phyloP scores from a whole-genome alignment of 1,140 invertebrate genomes.

The Nephila pilipes region DNA sequence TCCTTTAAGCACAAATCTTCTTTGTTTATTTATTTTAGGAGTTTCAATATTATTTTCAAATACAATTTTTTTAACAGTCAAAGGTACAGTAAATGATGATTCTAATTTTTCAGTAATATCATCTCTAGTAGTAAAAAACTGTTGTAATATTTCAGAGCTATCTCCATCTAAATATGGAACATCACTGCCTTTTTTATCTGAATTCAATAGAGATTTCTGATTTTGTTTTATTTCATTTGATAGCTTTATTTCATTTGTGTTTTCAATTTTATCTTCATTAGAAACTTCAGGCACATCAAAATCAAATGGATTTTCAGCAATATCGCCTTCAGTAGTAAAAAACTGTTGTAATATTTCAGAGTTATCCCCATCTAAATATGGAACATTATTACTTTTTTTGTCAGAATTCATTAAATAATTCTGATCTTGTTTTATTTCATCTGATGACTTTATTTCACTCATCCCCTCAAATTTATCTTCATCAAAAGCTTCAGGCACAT shows the following conservation, averaged over 20 bases:
- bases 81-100: constrained; percentile 14
- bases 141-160: constrained; percentile 31
- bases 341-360: constrained; percentile 44
- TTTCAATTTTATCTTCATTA: not conserved
- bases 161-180: not conserved
- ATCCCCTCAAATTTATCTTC: not conserved
- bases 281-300: not conserved
- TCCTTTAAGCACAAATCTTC: not conserved
- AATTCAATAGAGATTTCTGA: not conserved
- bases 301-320: not conserved
- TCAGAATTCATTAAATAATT: too few relatives aligned
- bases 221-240: not conserved
- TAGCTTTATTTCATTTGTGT: not conserved
- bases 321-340: not conserved
- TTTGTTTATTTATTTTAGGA: not conserved
- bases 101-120: not conserved
- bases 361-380: not conserved
- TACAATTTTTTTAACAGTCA: constrained; percentile 54
- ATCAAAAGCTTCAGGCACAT: not conserved
- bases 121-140: constrained; percentile 5
- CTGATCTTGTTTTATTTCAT: too few relatives aligned
- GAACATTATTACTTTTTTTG: not conserved
- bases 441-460: too few relatives aligned
- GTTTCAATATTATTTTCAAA: constrained; percentile 22
- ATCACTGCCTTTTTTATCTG: not conserved